These are phyloP conservation scores for Blastobasis adustella DNA, from an alignment of 2,888 invertebrate species.

Conservation along the genomic window DNA sequence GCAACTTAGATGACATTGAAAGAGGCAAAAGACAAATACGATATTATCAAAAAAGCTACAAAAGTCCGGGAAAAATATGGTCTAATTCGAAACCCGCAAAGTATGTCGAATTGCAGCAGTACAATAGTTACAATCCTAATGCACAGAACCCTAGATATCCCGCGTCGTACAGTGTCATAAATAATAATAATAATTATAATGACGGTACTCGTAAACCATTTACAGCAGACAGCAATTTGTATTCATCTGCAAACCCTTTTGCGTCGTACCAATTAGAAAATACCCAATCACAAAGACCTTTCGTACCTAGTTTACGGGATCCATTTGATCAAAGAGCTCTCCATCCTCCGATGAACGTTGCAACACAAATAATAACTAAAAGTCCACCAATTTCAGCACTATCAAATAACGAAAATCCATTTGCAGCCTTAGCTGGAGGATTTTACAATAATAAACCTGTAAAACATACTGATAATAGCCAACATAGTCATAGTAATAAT, in stretches of 20 bases:
- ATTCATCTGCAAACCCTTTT: constrained; percentile 44
- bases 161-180: constrained; percentile 26
- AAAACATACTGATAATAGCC: constrained; percentile 14
- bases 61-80: constrained; percentile 45
- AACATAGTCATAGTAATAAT: constrained; percentile 20
- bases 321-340: constrained; percentile 35
- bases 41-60: constrained; percentile 51
- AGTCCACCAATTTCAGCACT: constrained; percentile 73
- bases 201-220: constrained; percentile 34
- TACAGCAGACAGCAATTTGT: constrained; percentile 29
- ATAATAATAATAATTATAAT: constrained; percentile 36
- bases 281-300: constrained; percentile 38
- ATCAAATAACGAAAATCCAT: constrained; percentile 46
- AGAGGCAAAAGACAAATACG: constrained; percentile 66
- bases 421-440: constrained; percentile 63
- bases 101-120: constrained; percentile 40
- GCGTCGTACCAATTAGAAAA: constrained; percentile 36
- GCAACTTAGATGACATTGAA: constrained; percentile 43
- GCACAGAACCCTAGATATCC: constrained; percentile 40
- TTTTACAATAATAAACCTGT: constrained; percentile 70
- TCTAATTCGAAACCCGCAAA: constrained; percentile 42
- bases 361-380: constrained; percentile 67
- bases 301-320: constrained; percentile 55
- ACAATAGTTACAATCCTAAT: constrained; percentile 35
- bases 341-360: constrained; percentile 39